Base-by-base conservation (phyloP, 2,797 vertebrate species). In the Syndactyla subalaris region DNA sequence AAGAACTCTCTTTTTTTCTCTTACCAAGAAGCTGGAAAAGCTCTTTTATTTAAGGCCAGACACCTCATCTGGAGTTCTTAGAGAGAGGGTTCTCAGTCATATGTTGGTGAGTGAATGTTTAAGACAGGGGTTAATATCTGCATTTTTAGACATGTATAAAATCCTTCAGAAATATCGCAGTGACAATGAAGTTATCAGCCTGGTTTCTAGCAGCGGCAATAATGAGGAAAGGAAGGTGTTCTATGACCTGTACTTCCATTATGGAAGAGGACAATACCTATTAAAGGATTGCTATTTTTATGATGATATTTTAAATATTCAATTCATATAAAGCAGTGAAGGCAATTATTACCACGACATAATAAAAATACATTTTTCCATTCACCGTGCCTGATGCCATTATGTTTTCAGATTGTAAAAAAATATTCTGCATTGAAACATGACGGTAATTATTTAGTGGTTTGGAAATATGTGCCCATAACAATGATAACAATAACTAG, bases 21-120 rank as follows among this genome's bases (percentile, higher is more conserved):
- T 96, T 95, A 95, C 96, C 91, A 96, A 97, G 97, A 97, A 97
- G 97, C 95, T 97, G 94, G 96, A 97, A 98, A 97, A 97, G 52
- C 96, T 97, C 97, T 97, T 98, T 98, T 98, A 98, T 98, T 97
- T 95, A 83, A 88, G 94, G 93, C 95, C 96, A 97, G 97, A 96
- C 96, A 97, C 96, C 96, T 97, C 97, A 97, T 97, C 97, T 97
- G 95, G 73, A 96, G 91, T 97, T 97, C 97, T 98, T 98, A 96
- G 97, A 95, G 85, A 94, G 95, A 96, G 85, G 61, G 67, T 91
- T 96, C 88, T 74, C 7, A 27, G 88, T 87, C 10, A 32, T 91
- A 81, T 76, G 91, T 92, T 97, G 54, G 65, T 92, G 95, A 97
- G 78, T 8, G 36, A 96, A 93, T 96, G 85, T 89, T 96, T 96